Percentiles rank a stretch among this genome's conserved stretches.
These are phyloP conservation scores for Gorsachius goisagi DNA, from an alignment of 2,113 vertebrate genomes.

Conservation along the genomic window DNA sequence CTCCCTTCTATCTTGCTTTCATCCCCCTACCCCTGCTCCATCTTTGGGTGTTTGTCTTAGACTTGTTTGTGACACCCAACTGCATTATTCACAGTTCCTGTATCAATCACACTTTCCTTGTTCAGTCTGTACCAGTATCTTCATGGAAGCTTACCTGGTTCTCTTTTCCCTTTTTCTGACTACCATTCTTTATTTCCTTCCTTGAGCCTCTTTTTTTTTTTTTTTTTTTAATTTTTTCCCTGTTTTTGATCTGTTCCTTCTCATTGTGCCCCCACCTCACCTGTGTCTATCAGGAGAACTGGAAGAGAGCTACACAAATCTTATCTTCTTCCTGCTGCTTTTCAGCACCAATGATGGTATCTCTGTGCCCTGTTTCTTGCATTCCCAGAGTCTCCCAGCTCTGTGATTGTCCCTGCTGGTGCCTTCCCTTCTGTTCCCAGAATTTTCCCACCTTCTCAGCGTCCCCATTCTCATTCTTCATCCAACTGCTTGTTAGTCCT, in stretches of 20 bases:
- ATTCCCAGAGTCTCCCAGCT: neutral
- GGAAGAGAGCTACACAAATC: neutral
- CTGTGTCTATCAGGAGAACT: neutral
- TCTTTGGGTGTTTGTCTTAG: neutral
- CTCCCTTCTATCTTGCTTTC: neutral
- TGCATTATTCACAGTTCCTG: neutral
- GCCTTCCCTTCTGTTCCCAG: neutral
- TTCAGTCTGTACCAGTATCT: neutral
- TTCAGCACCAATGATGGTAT: neutral
- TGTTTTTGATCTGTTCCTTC: neutral
- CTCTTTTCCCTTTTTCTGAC: neutral
- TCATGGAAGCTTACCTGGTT: neutral
- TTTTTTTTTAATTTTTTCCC: neutral
- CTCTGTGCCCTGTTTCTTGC: neutral
- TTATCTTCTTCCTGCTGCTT: neutral
- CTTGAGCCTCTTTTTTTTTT: neutral
- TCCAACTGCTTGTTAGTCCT: neutral
- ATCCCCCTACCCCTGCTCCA: accelerated
- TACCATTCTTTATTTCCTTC: neutral
- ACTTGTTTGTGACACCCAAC: neutral
- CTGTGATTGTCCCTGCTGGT: neutral
- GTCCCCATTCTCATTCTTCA: neutral
- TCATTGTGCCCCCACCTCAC: neutral
- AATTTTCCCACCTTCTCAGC: neutral
- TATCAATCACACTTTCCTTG: neutral